Conservation (phyloP, 2,113 vertebrate species). For the Phylloscopus trochilus region DNA sequence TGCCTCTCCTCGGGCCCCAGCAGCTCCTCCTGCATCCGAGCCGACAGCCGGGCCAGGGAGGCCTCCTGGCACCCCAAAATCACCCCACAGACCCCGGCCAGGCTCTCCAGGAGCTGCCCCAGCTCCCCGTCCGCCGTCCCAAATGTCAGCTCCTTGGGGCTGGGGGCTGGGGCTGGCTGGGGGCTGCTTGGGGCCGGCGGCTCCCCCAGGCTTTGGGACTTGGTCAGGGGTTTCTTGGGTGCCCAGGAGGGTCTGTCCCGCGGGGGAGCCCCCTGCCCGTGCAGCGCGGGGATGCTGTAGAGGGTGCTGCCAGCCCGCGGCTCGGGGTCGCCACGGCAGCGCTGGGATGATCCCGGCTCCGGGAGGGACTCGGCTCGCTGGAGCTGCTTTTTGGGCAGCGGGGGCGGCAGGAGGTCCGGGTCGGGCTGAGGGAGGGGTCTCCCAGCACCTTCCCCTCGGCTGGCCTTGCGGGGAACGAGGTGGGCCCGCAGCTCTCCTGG, state of each 20-base stretch:
- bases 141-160: slow-evolving; percentile 53
- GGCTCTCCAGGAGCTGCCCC: slow-evolving; percentile 33
- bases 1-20: not conserved
- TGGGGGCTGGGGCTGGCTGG: rapidly evolving
- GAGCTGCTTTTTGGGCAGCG: slow-evolving; percentile 78
- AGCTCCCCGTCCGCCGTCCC: slow-evolving; percentile 53
- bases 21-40: slow-evolving; percentile 27
- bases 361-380: slow-evolving; percentile 72
- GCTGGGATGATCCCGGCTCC: not conserved
- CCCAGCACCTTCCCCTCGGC: not conserved
- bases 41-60: slow-evolving; percentile 46
- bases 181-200: not conserved
- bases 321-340: rapidly evolving
- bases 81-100: not conserved
- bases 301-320: not conserved
- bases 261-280: not conserved
- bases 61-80: slow-evolving; percentile 65
- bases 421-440: not conserved
- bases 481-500: slow-evolving; percentile 50
- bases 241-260: not conserved
- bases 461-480: slow-evolving; percentile 52
- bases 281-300: not conserved
- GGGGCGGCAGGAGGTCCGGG: slow-evolving; percentile 58
- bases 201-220: slow-evolving; percentile 29
- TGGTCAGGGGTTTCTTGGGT: not conserved